phyloP scores from a whole-genome alignment of 2,888 invertebrate genomes.

The Mayetiola destructor region DNA sequence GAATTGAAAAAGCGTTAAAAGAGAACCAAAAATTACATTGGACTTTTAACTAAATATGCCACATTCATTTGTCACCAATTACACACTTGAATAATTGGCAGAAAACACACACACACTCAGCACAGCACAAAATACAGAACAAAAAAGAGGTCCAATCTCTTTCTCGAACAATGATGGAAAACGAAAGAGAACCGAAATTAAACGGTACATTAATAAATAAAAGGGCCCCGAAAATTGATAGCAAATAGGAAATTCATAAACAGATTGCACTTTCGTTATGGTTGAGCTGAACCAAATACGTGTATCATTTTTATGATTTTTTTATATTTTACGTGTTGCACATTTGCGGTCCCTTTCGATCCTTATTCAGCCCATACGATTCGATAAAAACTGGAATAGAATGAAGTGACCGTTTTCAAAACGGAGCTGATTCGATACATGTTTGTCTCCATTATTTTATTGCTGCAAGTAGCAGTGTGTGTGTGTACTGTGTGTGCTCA shows the following conservation, averaged over 20 bases:
- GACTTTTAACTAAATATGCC: slow-evolving; percentile 9
- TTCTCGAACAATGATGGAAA: neutral
- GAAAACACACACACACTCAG: slow-evolving; percentile 2
- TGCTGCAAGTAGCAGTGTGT: neutral
- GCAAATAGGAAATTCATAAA: neutral
- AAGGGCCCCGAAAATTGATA: neutral
- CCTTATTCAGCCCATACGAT: too few species aligned
- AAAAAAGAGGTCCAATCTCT: neutral
- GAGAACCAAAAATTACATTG: too few species aligned
- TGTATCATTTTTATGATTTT: neutral
- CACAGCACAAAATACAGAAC: neutral
- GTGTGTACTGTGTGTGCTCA: neutral
- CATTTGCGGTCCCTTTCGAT: neutral
- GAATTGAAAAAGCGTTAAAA: too few species aligned
- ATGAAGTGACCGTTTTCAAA: slow-evolving; percentile 4
- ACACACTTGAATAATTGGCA: slow-evolving; percentile 8
- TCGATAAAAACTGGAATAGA: neutral
- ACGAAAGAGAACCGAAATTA: neutral
- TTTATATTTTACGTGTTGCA: neutral
- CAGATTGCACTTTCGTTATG: neutral
- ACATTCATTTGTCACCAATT: slow-evolving; percentile 12
- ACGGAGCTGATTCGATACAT: too few species aligned
- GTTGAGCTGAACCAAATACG: too few species aligned
- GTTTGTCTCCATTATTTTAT: neutral
- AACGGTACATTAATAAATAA: slow-evolving; percentile 7